A percentile compares a stretch with the other conserved stretches of the same genome.
These are phyloP conservation scores for Drosophila albomicans DNA, from an alignment of 1,140 invertebrate genomes.

Conservation along the genomic window DNA sequence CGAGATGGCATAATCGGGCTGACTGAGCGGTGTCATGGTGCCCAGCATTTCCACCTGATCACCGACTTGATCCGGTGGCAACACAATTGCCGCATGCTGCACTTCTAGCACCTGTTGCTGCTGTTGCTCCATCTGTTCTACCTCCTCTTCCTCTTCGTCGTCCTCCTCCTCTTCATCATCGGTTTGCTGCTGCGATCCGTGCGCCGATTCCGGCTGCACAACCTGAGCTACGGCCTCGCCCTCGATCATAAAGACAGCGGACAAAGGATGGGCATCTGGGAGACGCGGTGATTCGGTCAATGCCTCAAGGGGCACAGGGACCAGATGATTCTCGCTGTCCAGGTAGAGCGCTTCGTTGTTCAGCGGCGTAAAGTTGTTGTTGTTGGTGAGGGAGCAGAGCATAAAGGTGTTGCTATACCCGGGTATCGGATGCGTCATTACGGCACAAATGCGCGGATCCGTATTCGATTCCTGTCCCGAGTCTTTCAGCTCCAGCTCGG, in stretches of 20 bases:
- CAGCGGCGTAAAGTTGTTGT: slow-evolving; percentile 89
- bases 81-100: not conserved
- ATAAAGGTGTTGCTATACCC: slow-evolving; percentile 87
- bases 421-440: slow-evolving; percentile 73
- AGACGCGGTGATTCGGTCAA: slow-evolving; percentile 72
- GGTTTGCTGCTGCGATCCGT: not conserved
- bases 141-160: not conserved
- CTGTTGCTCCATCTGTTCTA: not conserved
- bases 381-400: slow-evolving; percentile 89
- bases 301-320: slow-evolving; percentile 84
- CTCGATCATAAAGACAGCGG: slow-evolving; percentile 62
- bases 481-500: slow-evolving; percentile 32
- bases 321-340: slow-evolving; percentile 86
- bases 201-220: not conserved
- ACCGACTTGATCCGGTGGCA: not conserved
- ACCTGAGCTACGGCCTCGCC: slow-evolving; percentile 37
- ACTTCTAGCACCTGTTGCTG: not conserved
- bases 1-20: slow-evolving; percentile 1
- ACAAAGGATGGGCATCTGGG: slow-evolving; percentile 61
- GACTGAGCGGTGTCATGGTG: slow-evolving; percentile 59
- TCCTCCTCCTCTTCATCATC: not conserved
- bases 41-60: slow-evolving; percentile 45
- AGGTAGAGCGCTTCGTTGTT: slow-evolving; percentile 89
- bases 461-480: slow-evolving; percentile 11
- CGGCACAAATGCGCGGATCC: slow-evolving; percentile 65